Percentiles rank a stretch among this genome's conserved stretches.
Conservation (phyloP, 2,888 invertebrate genomes). For the Peribatodes rhomboidaria region DNA sequence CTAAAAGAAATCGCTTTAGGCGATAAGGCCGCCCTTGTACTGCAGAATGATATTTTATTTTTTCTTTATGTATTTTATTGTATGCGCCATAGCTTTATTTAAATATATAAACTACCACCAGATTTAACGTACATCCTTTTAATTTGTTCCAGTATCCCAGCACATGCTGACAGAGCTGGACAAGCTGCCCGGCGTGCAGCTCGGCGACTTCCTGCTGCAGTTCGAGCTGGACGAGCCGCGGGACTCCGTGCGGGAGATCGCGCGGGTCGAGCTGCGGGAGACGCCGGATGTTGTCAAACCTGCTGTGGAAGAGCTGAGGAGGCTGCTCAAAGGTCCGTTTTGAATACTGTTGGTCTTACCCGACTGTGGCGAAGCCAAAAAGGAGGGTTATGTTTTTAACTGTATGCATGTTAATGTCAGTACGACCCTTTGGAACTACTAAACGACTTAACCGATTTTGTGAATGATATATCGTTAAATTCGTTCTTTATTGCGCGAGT, state of each 20-base stretch:
- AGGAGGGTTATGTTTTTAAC: too few species aligned
- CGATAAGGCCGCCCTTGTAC: too few species aligned
- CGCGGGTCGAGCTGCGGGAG: conserved; percentile 89
- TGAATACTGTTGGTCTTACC: not conserved
- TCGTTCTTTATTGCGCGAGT: too few species aligned
- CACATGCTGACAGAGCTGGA: conserved; percentile 92
- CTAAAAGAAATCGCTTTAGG: too few species aligned
- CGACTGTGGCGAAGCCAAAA: too few species aligned
- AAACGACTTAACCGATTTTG: too few species aligned
- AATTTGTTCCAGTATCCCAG: conserved; percentile 84
- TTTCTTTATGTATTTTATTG: too few species aligned
- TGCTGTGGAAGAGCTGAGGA: conserved; percentile 85
- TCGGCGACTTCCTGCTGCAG: conserved; percentile 89
- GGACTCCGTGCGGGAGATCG: conserved; percentile 89
- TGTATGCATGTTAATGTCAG: too few species aligned
- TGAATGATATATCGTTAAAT: too few species aligned
- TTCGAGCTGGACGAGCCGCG: conserved; percentile 90
- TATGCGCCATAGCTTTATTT: too few species aligned
- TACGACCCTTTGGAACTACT: too few species aligned
- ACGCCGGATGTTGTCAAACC: conserved; percentile 87
- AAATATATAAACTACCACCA: not conserved
- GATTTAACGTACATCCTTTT: not conserved
- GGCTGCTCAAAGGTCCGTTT: conserved; percentile 87
- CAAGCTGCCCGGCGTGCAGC: conserved; percentile 88
- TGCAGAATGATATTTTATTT: too few species aligned